Base-by-base conservation (phyloP, 2,113 vertebrate genomes). In the Panthera leo region DNA sequence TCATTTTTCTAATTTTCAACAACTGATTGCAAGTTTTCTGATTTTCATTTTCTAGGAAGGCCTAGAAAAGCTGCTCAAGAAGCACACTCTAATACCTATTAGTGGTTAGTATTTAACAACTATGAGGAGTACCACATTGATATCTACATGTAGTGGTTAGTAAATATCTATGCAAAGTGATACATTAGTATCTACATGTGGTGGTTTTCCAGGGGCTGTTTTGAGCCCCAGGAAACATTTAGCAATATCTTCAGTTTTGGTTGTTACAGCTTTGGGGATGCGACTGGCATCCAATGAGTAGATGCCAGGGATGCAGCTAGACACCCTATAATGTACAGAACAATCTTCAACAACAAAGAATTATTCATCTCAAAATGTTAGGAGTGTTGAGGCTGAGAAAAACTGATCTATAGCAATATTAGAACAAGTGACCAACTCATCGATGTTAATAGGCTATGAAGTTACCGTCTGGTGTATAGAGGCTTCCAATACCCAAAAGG, bases 1-100 rank as follows among this genome's bases (percentile, higher is more conserved):
- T 63, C 8, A 13, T 75, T 94, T 87, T 75, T 55, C 76, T 87
- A 36, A 90, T 95, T 95, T 87, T 78, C 12, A 92, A 67, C 85
- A 88, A 23, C 34, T 75, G n/a, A 83, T 1, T 34, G 5, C 58
- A 92, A 53, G 19, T 79, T 91, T 92, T 68, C 89, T 63, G 67
- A 92, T 31, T 83, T 85, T 93, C 39, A 36, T 55, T 83, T 93
- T 80, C 79, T 75, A 48, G 63, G n/a, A 55, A 67, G 55, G 25
- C 42, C 90, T 63, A n/a, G 53, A 61, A 34, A 95, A 88, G 45
- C 21, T 13, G 1, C 31, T 65, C 31, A 67, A 42, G 71, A 83
- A 65, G 34, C 29, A 36, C 4, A 25, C 53, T 75, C 84, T 71
- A 85, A 31, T 19, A 58, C 45, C 23, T 55, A 36, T 31, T 31